Evolutionary conservation across 2,113 vertebrate genomes (phyloP), one percentile per base, ranked within the genome.

Genomic region (Probosciger aterrimus): DNA sequence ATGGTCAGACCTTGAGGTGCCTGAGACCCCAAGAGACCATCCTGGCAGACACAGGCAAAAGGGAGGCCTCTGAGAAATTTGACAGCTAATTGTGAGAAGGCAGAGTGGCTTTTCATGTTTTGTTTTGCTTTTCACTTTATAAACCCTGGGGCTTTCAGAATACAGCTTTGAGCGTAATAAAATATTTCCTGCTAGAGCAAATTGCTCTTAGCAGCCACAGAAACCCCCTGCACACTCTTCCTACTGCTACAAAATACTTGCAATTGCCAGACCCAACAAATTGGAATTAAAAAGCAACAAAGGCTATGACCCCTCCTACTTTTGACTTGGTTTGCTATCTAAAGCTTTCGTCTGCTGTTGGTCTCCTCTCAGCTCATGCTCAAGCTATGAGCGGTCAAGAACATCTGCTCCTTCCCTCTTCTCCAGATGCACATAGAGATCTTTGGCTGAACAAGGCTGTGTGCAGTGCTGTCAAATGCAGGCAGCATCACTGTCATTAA

Each of bases 141-240:
- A 87, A 71, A 62, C 30, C 31, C n/a, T 43, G 33, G 6, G 28
- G 28, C 17, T 71, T 82, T 88, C 59, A 77, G n/a, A 74, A 88
- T 71, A 88, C 87, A 83, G 10, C 25, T 78, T 74, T 92, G 43
- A 70, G 59, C 1, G 3, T 39, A 74, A 63, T 86, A 62, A 87
- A 89, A 71, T 78, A 65, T 49, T 69, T 96, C 86, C 73, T 77
- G 47, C 71, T 63, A 35, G 18, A 86, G 30, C 8, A 73, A 43
- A 47, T 90, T 88, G 22, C 57, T 83, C 43, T 53, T 88, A 77
- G 49, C 70, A 92, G 59, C 37, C 18, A 50, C 67, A 69, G 43
- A 80, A 90, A 77, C 53, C 23, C 24, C 16, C 7, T 0, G 0
- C 37, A 15, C 1, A 1, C 11, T 10, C 41, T 71, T 78, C 68